phyloP scores from a whole-genome alignment of 2,797 vertebrate genomes.

The Rhincodon typus region DNA sequence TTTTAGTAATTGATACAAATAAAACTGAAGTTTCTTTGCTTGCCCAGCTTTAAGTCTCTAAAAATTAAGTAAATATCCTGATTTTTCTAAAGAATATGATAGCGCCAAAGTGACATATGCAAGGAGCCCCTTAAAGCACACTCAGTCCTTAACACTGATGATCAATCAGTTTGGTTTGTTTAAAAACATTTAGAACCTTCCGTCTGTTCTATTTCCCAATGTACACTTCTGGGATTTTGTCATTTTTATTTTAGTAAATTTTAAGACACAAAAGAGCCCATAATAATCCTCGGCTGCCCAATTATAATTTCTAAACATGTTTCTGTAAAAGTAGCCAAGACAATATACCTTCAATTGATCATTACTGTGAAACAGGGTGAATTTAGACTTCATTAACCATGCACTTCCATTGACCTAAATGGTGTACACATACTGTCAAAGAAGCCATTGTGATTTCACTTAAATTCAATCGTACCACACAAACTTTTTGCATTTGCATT shows the following conservation, averaged over 20 bases:
- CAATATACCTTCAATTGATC: neutral
- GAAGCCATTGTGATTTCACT: slow-evolving; percentile 9
- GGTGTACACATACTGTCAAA: neutral
- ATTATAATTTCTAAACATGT: neutral
- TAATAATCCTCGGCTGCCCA: neutral
- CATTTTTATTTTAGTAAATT: neutral
- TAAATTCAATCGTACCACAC: neutral
- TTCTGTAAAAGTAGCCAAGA: neutral
- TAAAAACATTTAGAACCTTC: neutral
- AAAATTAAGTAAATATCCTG: neutral
- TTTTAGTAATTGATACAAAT: neutral
- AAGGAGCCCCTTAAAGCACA: neutral
- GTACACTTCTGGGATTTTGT: neutral
- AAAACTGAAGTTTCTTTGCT: neutral
- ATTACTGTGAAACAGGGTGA: neutral
- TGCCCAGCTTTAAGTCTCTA: neutral
- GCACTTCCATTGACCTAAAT: neutral
- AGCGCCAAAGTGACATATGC: neutral
- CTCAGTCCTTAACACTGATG: neutral
- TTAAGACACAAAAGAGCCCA: neutral
- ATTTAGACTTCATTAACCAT: neutral
- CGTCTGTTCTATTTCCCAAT: neutral
- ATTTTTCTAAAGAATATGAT: neutral
- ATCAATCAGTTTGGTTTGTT: neutral
- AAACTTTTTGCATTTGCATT: neutral